These are phyloP conservation scores for Hydrotaea cyrtoneurina DNA, from an alignment of 2,888 invertebrate genomes.

Conservation along the genomic window DNA sequence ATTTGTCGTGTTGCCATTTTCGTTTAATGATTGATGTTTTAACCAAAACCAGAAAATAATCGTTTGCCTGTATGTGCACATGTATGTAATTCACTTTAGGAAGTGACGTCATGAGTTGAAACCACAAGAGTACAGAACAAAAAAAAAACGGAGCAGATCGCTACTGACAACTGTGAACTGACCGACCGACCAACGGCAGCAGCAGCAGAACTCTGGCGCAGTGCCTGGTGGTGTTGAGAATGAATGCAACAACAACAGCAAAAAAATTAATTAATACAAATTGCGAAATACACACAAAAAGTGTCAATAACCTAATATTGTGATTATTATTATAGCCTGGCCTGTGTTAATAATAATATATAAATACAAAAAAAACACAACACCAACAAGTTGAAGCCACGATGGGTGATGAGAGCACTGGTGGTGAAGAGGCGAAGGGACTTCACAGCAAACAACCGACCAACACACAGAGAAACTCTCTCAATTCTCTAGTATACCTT, in stretches of 20 bases:
- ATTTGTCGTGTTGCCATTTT: conserved; percentile 5
- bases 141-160: conserved; percentile 12
- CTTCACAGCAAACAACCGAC: not conserved
- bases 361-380: conserved; percentile 1
- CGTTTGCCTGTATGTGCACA: too few species aligned
- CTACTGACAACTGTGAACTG: not conserved
- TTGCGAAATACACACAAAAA: conserved; percentile 62
- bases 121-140: conserved; percentile 4
- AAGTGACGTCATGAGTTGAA: conserved; percentile 59
- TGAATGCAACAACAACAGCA: not conserved
- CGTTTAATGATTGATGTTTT: conserved; percentile 26
- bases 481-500: conserved; percentile 30
- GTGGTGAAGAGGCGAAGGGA: not conserved
- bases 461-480: not conserved
- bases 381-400: conserved; percentile 28
- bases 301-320: conserved; percentile 63
- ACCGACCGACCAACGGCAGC: not conserved
- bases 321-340: conserved; percentile 33
- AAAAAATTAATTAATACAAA: conserved; percentile 61
- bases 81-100: conserved; percentile 64
- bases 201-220: not conserved
- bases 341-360: conserved; percentile 1
- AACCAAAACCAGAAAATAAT: conserved; percentile 23
- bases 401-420: not conserved
- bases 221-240: not conserved